Evolutionary conservation across 2,888 invertebrate genomes (phyloP).

Genomic region (Ornithoptera alexandrae): DNA sequence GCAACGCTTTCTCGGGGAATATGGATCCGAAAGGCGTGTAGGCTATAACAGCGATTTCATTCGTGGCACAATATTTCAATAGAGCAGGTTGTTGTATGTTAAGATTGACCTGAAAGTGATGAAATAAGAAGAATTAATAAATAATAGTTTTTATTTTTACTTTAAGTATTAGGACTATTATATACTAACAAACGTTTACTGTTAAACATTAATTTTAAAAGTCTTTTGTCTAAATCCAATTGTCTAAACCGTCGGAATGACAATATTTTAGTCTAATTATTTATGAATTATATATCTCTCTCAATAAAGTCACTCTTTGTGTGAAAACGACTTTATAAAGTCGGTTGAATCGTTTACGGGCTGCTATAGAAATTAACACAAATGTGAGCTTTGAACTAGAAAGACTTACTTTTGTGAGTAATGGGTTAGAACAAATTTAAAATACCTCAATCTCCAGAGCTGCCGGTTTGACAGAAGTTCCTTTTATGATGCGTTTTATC

Average conservation of each 20-base stretch:
- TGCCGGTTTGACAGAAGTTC: conserved; percentile 76
- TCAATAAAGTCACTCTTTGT: background rate
- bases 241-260: background rate
- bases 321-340: background rate
- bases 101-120: conserved; percentile 72
- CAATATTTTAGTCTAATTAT: background rate
- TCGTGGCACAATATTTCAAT: conserved; percentile 83
- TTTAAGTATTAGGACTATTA: background rate
- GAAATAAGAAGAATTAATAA: background rate
- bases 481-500: conserved; percentile 78
- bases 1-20: conserved; percentile 62
- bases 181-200: background rate
- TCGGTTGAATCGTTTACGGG: background rate
- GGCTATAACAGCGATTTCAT: conserved; percentile 82
- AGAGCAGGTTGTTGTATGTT: conserved; percentile 86
- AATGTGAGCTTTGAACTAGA: too few species aligned
- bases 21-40: conserved; percentile 86
- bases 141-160: background rate
- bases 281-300: background rate
- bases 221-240: background rate
- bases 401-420: background rate
- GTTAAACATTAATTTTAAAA: background rate
- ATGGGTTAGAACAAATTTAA: background rate
- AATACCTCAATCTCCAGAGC: conserved; percentile 76
- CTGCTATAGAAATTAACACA: too few species aligned